Evolutionary conservation across 1,140 invertebrate species (phyloP).

Genomic region (Drosophila mojavensis): DNA sequence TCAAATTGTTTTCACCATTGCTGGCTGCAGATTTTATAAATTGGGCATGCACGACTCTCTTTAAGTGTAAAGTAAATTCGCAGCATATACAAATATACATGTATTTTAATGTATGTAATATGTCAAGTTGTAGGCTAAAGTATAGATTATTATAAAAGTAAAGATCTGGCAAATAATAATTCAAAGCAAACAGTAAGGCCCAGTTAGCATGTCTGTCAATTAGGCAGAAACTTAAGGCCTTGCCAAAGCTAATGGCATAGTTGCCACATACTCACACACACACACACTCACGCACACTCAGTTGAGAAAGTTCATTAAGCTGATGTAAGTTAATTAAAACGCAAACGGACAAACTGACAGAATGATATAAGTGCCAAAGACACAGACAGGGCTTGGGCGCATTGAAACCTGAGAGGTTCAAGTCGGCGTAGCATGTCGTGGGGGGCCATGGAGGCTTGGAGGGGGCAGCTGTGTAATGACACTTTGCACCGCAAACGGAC

Average conservation of each 20-base stretch:
- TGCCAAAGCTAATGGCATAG: not conserved
- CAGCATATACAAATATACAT: too few relatives aligned
- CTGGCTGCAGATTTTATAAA: constrained; percentile 5
- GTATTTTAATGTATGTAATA: too few relatives aligned
- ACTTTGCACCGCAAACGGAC: constrained; percentile 58
- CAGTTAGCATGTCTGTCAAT: not conserved
- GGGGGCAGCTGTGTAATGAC: constrained; percentile 39
- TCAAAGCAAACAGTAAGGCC: too few relatives aligned
- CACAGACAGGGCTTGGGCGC: constrained; percentile 26
- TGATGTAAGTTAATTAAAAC: constrained; percentile 66
- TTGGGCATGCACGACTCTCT: not conserved
- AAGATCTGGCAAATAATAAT: too few relatives aligned
- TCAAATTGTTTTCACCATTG: not conserved
- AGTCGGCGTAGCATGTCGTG: not conserved
- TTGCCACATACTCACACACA: not conserved
- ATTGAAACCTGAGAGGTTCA: not conserved
- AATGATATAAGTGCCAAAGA: constrained; percentile 64
- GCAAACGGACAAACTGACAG: constrained; percentile 59
- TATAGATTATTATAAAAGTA: too few relatives aligned
- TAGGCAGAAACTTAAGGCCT: not conserved
- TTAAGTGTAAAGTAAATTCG: not conserved
- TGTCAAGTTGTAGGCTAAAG: too few relatives aligned
- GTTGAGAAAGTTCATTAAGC: constrained; percentile 57
- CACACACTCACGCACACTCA: not conserved
- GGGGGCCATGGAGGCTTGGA: not conserved